Evolutionary conservation across 2,888 invertebrate genomes (phyloP).

Genomic region (Heteromurus nitidus): DNA sequence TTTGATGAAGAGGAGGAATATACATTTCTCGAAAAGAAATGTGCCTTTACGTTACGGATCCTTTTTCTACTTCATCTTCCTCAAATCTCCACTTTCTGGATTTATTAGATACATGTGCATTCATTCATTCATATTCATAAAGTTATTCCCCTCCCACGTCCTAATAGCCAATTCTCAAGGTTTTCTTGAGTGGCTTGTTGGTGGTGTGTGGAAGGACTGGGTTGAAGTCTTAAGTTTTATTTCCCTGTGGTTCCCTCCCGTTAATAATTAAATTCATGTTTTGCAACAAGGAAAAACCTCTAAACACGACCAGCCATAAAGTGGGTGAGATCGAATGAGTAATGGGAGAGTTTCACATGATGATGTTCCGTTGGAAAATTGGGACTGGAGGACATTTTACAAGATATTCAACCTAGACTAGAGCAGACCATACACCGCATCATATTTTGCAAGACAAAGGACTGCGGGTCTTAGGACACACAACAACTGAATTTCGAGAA

Average conservation of each 20-base stretch:
- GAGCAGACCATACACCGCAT: too few species aligned
- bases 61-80: background rate
- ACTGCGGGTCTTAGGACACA: too few species aligned
- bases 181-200: conserved; percentile 29
- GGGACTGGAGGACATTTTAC: background rate
- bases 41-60: background rate
- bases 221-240: conserved; percentile 58
- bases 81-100: conserved; percentile 17
- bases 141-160: conserved; percentile 17
- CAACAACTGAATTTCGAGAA: too few species aligned
- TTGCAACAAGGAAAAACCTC: conserved; percentile 55
- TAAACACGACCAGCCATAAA: conserved; percentile 40
- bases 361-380: background rate
- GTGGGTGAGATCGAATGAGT: conserved; percentile 9
- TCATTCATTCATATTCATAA: conserved; percentile 58
- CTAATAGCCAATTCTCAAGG: conserved; percentile 47
- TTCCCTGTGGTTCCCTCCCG: conserved; percentile 49
- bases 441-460: too few species aligned
- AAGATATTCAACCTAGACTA: too few species aligned
- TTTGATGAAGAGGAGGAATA: background rate
- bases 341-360: conserved; percentile 17
- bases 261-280: conserved; percentile 57
- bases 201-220: conserved; percentile 40
- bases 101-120: conserved; percentile 2
- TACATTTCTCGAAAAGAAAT: background rate